Evolutionary conservation across 2,113 vertebrate species (phyloP).

Genomic region (Scophthalmus maximus): DNA sequence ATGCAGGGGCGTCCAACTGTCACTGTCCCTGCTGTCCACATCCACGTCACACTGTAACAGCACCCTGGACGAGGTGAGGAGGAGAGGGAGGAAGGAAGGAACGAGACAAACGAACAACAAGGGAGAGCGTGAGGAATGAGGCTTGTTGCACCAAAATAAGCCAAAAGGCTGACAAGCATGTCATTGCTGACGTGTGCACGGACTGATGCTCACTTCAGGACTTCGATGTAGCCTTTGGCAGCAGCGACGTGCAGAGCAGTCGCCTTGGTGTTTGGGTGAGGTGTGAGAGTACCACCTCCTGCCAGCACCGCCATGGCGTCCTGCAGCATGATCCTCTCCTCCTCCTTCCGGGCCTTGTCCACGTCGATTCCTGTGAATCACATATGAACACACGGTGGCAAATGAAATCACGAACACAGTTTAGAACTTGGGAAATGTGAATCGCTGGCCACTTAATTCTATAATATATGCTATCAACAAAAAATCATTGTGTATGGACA

Average conservation of each 20-base stretch:
- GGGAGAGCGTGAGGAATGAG: background rate
- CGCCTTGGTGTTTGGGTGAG: conserved; percentile 84
- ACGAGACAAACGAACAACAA: too few relatives aligned
- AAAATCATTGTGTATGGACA: background rate
- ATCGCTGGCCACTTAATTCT: too few relatives aligned
- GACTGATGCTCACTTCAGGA: conserved; percentile 82
- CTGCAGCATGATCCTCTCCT: conserved; percentile 84
- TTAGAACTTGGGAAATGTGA: too few relatives aligned
- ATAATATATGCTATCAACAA: too few relatives aligned
- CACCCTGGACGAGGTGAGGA: conserved; percentile 69
- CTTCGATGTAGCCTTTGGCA: conserved; percentile 87
- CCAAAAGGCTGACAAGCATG: conserved; percentile 23
- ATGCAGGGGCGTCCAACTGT: conserved; percentile 85
- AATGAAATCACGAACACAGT: too few relatives aligned
- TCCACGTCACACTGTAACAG: conserved; percentile 80
- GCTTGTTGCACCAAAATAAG: conserved; percentile 16
- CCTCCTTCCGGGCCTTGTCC: conserved; percentile 81
- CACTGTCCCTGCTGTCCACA: conserved; percentile 79
- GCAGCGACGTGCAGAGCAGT: conserved; percentile 85
- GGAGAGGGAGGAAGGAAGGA: background rate
- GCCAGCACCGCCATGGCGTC: conserved; percentile 79
- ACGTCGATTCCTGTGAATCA: conserved; percentile 80
- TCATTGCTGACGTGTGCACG: background rate
- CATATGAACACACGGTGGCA: background rate
- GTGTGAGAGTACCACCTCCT: conserved; percentile 72